Base-by-base conservation (phyloP, 2,888 invertebrate genomes). In the Drosophila niveifrons region DNA sequence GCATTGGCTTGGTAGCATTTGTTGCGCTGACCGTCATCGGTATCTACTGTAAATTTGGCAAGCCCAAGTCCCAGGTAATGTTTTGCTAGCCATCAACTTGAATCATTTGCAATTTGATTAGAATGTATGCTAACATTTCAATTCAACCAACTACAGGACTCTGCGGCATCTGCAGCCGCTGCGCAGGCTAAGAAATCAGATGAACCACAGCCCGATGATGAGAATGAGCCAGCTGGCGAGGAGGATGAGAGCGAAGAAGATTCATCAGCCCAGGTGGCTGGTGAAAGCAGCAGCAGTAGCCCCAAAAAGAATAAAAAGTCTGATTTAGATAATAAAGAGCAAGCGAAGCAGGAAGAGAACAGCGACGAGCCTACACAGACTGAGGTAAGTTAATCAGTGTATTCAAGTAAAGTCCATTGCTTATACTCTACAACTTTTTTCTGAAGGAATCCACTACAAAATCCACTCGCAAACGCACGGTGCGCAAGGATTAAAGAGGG, bases 1-100 rank as follows among this genome's bases (percentile, higher is more conserved):
- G 95, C 51, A 95, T 97, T 58, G 96, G 93, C 94, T 97, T 89
- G 93, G 96, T 97, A 89, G 93, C 98, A 66, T 95, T 98, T 52
- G 94, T 98, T 89, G 95, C 97, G 58, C 93, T 96, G 88, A 53
- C 94, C 97, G 87, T 97, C 55, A 97, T 93, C 95, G 95, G 56
- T 58, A 34, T 85, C 50, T 83, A 87, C 65, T 73, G 34, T 84
- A 83, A 47, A 71, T 83, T 83, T 80, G 85, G 80, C 66, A 78
- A 71, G 57, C 66, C 80, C 64, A 86, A 77, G 51, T 92, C 90
- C 62, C 92, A 94, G 93, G 95, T 95, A 93, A 93, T 41, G 46
- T 62, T n/a, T 4, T 4, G 70, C 80, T 70, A 67, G 67, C 34
- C 39, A 65, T 62, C 56, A 36, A 18, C 17, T 1, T 31, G 15